Evolutionary conservation across 2,797 vertebrate genomes (phyloP).

Genomic region (Myotis daubentonii): DNA sequence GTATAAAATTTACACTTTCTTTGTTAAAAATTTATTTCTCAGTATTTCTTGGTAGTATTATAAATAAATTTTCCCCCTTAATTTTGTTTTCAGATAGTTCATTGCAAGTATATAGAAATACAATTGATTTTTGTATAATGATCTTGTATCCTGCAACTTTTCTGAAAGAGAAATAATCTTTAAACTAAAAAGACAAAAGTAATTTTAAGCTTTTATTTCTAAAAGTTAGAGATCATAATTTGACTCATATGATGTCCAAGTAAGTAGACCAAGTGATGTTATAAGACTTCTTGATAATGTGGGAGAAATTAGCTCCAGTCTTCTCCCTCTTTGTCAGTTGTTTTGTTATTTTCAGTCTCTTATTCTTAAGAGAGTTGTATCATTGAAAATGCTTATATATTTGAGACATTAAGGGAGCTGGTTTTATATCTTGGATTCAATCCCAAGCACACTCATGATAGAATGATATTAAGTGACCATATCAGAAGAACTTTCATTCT

Average conservation of each 20-base stretch:
- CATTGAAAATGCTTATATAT: not conserved
- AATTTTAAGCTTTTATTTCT: slow-evolving; percentile 23
- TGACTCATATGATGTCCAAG: slow-evolving; percentile 5
- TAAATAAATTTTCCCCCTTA: not conserved
- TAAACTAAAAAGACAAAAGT: slow-evolving; percentile 35
- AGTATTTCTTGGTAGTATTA: not conserved
- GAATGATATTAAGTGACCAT: not conserved
- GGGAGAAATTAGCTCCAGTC: not conserved
- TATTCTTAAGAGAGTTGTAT: slow-evolving; percentile 9
- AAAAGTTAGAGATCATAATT: slow-evolving; percentile 45
- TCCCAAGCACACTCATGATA: not conserved
- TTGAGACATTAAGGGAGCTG: slow-evolving; percentile 11
- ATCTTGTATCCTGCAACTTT: not conserved
- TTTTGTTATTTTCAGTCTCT: not conserved
- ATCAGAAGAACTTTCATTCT: slow-evolving; percentile 23
- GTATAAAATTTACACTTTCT: slow-evolving; percentile 19
- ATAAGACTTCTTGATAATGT: not conserved
- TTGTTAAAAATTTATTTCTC: not conserved
- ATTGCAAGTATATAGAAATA: not conserved
- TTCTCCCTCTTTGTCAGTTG: not conserved
- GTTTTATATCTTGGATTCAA: not conserved
- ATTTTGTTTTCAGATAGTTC: slow-evolving; percentile 15
- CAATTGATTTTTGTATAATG: not conserved
- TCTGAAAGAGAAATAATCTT: slow-evolving; percentile 31
- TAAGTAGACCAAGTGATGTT: not conserved